Evolutionary conservation across 30 jellyfish, hydroid and myxozoan species (phyloP).

Genomic region (Sanderia malayensis): DNA sequence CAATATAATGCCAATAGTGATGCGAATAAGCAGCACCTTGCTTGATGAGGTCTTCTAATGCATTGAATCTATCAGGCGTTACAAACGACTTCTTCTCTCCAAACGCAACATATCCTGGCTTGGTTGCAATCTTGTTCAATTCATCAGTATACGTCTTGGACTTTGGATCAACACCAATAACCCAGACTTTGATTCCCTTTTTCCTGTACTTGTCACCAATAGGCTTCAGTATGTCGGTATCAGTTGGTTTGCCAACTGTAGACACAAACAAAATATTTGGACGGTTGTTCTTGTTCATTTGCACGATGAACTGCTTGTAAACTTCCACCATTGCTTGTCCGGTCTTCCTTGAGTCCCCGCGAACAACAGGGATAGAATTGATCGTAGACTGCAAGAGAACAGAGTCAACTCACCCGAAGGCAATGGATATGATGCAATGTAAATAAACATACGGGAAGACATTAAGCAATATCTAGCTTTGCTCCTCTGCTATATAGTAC

Average conservation of each 20-base stretch:
- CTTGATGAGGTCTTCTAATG: slow-evolving; percentile 45
- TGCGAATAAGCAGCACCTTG: slow-evolving; percentile 21
- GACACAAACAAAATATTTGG: slow-evolving; percentile 45
- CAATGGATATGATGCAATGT: too few species aligned
- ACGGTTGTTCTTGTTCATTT: slow-evolving; percentile 39
- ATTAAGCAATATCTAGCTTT: too few species aligned
- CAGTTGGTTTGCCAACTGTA: slow-evolving; percentile 57
- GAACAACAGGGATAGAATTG: slow-evolving; percentile 51
- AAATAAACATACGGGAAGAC: too few species aligned
- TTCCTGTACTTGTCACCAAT: slow-evolving; percentile 39
- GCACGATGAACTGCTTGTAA: slow-evolving; percentile 41
- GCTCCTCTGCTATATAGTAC: too few species aligned
- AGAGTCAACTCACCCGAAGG: too few species aligned
- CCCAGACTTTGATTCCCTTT: slow-evolving; percentile 43
- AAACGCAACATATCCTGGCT: slow-evolving; percentile 34
- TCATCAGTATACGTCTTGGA: slow-evolving; percentile 40
- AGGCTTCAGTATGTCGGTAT: slow-evolving; percentile 36
- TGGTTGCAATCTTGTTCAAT: slow-evolving; percentile 42
- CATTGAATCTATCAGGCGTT: slow-evolving; percentile 61
- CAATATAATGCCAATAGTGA: background rate
- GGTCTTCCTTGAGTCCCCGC: slow-evolving; percentile 51
- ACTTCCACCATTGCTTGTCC: slow-evolving; percentile 69
- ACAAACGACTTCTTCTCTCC: slow-evolving; percentile 53
- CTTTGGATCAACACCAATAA: slow-evolving; percentile 48
- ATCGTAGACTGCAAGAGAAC: slow-evolving; percentile 27